Evolutionary conservation across 2,888 invertebrate species (phyloP).

Genomic region (Xanthia icteritia): DNA sequence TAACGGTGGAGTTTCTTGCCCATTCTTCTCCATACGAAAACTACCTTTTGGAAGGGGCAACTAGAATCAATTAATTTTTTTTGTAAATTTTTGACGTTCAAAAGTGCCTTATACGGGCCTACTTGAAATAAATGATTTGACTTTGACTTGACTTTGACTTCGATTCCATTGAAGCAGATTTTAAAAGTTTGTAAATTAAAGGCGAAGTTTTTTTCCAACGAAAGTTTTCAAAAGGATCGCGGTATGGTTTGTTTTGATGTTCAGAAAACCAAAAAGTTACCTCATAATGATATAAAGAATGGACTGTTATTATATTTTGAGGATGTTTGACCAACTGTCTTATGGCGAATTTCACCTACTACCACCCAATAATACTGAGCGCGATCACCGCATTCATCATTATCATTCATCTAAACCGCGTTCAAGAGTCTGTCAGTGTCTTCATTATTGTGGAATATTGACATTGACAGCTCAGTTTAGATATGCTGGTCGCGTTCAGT

Average conservation of each 20-base stretch:
- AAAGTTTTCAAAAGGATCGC: slow-evolving; percentile 22
- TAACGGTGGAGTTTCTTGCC: too few species aligned
- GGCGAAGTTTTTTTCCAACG: neutral
- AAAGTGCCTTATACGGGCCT: too few species aligned
- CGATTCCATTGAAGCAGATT: slow-evolving; percentile 24
- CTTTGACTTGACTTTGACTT: too few species aligned
- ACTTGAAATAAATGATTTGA: too few species aligned
- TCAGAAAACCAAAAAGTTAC: slow-evolving; percentile 11
- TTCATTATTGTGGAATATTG: neutral
- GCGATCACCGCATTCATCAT: neutral
- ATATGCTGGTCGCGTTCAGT: too few species aligned
- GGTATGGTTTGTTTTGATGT: slow-evolving; percentile 25
- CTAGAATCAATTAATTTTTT: too few species aligned
- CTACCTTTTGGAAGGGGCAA: too few species aligned
- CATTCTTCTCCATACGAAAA: too few species aligned
- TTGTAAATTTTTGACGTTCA: too few species aligned
- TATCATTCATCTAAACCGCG: neutral
- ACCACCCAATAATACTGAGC: neutral
- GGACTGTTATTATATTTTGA: neutral
- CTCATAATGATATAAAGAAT: slow-evolving; percentile 7
- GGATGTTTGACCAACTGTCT: neutral
- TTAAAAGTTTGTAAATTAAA: slow-evolving; percentile 25
- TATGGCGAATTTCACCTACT: neutral
- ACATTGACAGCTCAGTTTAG: too few species aligned
- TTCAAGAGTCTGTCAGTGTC: neutral